These are phyloP conservation scores for Temnothorax unifasciatus DNA, from an alignment of 2,888 invertebrate genomes.

Conservation along the genomic window DNA sequence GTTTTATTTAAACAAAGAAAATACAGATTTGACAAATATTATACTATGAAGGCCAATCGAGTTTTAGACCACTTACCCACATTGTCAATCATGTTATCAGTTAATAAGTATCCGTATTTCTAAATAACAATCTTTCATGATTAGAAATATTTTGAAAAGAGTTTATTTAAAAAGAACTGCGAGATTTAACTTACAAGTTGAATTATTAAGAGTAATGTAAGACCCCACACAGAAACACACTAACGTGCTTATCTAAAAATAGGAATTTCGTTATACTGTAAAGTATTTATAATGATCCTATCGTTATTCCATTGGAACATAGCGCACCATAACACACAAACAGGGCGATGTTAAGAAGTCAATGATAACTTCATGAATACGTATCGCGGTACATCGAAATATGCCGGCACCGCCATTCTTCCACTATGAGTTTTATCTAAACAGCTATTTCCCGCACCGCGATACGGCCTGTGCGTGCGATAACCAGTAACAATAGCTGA, in stretches of 20 bases:
- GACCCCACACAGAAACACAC: neutral
- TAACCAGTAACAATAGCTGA: slow-evolving; percentile 18
- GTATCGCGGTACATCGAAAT: slow-evolving; percentile 68
- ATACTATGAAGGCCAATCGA: neutral
- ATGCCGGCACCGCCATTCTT: slow-evolving; percentile 80
- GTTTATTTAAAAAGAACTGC: neutral
- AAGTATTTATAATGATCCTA: neutral
- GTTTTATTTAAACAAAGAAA: neutral
- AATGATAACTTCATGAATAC: slow-evolving; percentile 51
- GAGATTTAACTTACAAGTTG: neutral
- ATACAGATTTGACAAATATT: neutral
- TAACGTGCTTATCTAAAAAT: neutral
- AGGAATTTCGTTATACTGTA: neutral
- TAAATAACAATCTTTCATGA: neutral
- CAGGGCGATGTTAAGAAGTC: slow-evolving; percentile 27
- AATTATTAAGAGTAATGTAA: neutral
- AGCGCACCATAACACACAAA: slow-evolving; percentile 23
- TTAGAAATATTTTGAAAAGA: neutral
- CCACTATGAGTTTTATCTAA: slow-evolving; percentile 73
- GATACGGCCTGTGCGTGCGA: slow-evolving; percentile 28
- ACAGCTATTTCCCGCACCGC: slow-evolving; percentile 77
- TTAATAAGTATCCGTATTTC: neutral
- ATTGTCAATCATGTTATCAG: neutral
- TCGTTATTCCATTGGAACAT: slow-evolving; percentile 18
- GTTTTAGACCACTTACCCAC: neutral